Evolutionary conservation across 2,113 vertebrate species (phyloP).

Genomic region (Vombatus ursinus): DNA sequence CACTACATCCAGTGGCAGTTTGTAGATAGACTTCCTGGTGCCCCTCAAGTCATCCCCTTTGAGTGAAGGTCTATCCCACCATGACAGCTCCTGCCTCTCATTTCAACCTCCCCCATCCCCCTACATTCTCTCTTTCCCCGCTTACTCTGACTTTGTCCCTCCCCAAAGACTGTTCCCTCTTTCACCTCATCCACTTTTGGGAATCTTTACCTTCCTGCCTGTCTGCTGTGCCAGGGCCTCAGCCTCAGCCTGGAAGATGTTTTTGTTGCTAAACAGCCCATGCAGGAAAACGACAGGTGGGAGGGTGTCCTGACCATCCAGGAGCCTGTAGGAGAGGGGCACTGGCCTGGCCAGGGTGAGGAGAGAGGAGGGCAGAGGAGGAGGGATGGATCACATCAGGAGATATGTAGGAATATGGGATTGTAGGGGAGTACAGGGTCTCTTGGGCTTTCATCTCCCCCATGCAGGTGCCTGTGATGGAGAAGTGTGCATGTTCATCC

Average conservation of each 20-base stretch:
- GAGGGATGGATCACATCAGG: not conserved
- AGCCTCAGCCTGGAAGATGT: constrained; percentile 92
- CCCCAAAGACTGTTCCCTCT: not conserved
- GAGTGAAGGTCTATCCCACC: not conserved
- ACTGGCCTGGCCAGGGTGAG: constrained; percentile 53
- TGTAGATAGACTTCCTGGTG: not conserved
- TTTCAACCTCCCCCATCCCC: rapidly evolving
- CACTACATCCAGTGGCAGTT: not conserved
- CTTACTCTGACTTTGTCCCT: not conserved
- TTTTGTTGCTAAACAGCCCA: constrained; percentile 93
- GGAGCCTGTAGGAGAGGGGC: constrained; percentile 70
- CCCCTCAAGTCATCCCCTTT: not conserved
- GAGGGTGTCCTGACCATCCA: constrained; percentile 67
- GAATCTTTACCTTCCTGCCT: constrained; percentile 88
- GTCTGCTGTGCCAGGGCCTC: constrained; percentile 89
- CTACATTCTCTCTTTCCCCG: rapidly evolving
- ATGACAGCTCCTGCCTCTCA: not conserved
- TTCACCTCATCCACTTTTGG: not conserved
- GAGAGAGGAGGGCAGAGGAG: not conserved
- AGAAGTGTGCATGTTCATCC: no score
- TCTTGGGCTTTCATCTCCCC: not conserved
- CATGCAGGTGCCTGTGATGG: no score
- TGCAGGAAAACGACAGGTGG: constrained; percentile 93
- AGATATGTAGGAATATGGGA: not conserved
- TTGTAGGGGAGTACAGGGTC: not conserved